Base-by-base conservation (phyloP, 2,797 vertebrate genomes). In the Pteropus rufus region DNA sequence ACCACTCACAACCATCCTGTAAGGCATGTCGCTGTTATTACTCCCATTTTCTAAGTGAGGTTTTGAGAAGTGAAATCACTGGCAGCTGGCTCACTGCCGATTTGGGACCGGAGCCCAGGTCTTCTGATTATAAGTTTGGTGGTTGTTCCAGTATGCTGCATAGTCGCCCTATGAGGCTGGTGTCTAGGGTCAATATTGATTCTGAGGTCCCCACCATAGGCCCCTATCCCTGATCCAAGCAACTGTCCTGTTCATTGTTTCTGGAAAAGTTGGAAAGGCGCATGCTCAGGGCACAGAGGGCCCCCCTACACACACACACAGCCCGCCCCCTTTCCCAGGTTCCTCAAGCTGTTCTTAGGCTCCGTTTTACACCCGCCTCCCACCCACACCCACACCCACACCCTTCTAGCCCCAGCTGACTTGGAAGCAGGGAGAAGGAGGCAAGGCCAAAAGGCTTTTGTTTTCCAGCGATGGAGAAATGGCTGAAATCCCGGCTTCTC, bases 381-480 rank as follows among this genome's bases (percentile, higher is more conserved):
- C 3, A 3, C 39, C 18, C 65, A 16, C 36, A 69, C 49, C 18
- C 65, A 15, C 36, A 67, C 46, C 29, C 67, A 69, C 82, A 46
- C 72, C 73, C 54, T 89, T 31, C 88, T 79, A 84, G 91, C 83
- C 85, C 60, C 89, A 64, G 79, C 91, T 91, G 79, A 93, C 79
- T 72, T 52, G 34, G 75, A 97, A 93, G 90, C 85, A 36, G 73
- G 44, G 60, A 41, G 72, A 95, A 64, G 64, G 70, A 88, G 96
- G 65, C 69, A 72, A 95, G 79, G 93, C 96, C 88, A 92, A 79
- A 89, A 89, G 75, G 36, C 52, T 96, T 94, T 93, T 94, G 81
- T 94, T 96, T 93, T 79, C 89, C 79, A 73, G 6, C 0, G 60
- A 67, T 60, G 73, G 75, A 93, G 92, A 96, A 95, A 76, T 41